Conservation (phyloP, 2,888 invertebrate species). For the Cerceris ruficornis region DNA sequence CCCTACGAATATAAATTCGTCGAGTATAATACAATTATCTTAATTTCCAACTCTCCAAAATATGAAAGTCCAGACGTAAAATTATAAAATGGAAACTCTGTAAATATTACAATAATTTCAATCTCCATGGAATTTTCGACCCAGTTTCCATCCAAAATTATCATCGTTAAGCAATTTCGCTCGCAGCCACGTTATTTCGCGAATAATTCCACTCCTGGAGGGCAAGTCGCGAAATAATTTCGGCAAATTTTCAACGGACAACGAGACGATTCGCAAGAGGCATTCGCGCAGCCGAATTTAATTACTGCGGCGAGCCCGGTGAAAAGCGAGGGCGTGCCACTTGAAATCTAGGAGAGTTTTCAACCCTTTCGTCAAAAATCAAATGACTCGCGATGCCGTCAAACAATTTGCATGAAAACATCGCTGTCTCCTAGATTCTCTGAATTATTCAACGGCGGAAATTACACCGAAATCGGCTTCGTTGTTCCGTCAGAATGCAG, state of each 20-base stretch:
- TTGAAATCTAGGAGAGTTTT: constrained; percentile 30
- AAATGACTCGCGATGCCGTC: constrained; percentile 42
- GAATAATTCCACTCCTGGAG: not conserved
- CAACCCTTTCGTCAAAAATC: constrained; percentile 34
- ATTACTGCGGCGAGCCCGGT: constrained; percentile 30
- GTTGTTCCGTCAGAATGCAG: constrained; percentile 4
- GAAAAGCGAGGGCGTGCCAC: constrained; percentile 9
- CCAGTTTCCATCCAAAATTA: not conserved
- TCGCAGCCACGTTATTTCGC: not conserved
- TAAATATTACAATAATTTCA: too few species aligned
- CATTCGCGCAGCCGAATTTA: constrained; percentile 41
- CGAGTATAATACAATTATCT: too few species aligned
- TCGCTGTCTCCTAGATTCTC: constrained; percentile 39
- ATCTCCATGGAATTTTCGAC: not conserved
- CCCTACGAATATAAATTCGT: too few species aligned
- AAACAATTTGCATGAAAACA: constrained; percentile 60
- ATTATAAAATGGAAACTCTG: too few species aligned
- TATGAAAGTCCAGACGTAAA: too few species aligned
- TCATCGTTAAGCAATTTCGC: not conserved
- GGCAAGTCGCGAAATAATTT: constrained; percentile 23
- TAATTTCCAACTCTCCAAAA: too few species aligned
- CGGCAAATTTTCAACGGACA: constrained; percentile 27
- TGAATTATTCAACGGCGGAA: constrained; percentile 56
- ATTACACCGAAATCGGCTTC: constrained; percentile 52
- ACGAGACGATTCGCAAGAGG: constrained; percentile 23